These are phyloP conservation scores for Protobothrops mucrosquamatus DNA, from an alignment of 2,113 vertebrate species.

Conservation along the genomic window DNA sequence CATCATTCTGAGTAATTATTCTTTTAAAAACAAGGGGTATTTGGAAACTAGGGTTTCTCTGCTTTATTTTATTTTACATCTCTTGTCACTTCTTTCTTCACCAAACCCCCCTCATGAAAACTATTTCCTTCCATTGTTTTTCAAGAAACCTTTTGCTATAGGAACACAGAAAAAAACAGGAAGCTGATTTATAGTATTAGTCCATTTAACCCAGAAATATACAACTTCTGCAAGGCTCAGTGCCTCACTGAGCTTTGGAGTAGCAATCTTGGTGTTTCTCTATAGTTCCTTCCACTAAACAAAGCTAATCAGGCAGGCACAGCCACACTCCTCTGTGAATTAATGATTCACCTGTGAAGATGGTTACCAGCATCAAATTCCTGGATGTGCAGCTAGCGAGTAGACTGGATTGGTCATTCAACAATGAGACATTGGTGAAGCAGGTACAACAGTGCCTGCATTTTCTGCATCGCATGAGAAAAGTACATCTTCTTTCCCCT, in stretches of 20 bases:
- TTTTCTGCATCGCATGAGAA: no score
- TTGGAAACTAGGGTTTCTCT: not conserved
- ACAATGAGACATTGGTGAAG: no score
- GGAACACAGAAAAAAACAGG: not conserved
- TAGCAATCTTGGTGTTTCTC: not conserved
- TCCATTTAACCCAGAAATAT: not conserved
- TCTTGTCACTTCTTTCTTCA: not conserved
- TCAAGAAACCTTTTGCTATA: not conserved
- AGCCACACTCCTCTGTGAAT: no score
- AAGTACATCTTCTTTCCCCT: no score
- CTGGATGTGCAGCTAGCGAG: no score
- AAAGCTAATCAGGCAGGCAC: not conserved
- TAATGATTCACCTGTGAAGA: no score
- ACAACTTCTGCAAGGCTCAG: not conserved
- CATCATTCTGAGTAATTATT: slow-evolving; percentile 15
- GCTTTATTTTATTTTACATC: not conserved
- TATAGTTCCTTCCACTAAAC: not conserved
- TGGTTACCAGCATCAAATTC: no score
- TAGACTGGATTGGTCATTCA: no score
- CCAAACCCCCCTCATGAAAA: not conserved
- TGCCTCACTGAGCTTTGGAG: not conserved
- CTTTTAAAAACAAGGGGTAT: slow-evolving; percentile 2
- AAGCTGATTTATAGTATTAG: not conserved
- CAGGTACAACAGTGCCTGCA: no score
- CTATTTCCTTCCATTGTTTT: not conserved